Conservation (phyloP, 1,140 invertebrate species). For the Drosophila micromelanica region DNA sequence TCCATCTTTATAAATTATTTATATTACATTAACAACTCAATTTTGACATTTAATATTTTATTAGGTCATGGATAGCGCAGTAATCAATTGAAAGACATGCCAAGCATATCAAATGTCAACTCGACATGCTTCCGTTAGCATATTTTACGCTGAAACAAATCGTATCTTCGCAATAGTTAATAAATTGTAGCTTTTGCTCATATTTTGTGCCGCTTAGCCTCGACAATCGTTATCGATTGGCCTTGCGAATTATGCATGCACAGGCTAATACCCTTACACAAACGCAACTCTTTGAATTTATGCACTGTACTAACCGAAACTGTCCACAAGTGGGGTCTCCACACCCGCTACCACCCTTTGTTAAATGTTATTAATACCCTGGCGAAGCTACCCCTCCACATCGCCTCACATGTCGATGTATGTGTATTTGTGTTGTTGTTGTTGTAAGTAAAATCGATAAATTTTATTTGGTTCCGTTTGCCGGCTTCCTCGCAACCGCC, state of each 20-base stretch:
- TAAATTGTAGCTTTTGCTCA: conserved; percentile 24
- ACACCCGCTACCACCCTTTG: neutral
- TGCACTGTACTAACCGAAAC: conserved; percentile 50
- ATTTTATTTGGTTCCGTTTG: conserved; percentile 75
- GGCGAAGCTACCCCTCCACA: conserved; percentile 8
- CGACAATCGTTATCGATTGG: conserved; percentile 67
- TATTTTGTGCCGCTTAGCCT: conserved; percentile 45
- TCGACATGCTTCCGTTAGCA: neutral
- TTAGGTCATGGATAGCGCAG: no score
- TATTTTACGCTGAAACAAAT: neutral
- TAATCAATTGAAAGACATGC: no score
- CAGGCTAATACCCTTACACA: conserved; percentile 14
- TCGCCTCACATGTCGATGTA: conserved; percentile 11
- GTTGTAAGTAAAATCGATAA: conserved; percentile 64
- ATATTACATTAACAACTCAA: no score
- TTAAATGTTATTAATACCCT: conserved; percentile 67
- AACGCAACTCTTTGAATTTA: conserved; percentile 49
- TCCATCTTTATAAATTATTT: no score
- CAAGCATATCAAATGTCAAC: no score
- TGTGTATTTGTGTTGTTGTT: conserved; percentile 1
- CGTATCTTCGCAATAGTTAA: neutral
- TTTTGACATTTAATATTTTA: no score
- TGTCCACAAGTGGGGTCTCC: conserved; percentile 14
- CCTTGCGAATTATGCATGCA: conserved; percentile 67
- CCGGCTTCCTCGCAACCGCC: neutral